Conservation (phyloP, 2,113 vertebrate genomes). For the Archilochus colubris region DNA sequence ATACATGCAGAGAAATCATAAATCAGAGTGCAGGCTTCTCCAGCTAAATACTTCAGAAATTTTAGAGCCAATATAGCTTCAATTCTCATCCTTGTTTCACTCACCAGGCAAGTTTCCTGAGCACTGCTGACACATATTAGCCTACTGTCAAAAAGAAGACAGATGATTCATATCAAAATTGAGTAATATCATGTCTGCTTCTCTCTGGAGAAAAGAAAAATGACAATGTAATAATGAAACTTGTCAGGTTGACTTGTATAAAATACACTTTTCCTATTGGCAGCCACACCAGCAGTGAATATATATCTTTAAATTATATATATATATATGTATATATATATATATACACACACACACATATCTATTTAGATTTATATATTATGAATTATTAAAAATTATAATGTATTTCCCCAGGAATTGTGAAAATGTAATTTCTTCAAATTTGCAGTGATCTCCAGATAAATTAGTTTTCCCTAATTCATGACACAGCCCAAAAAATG, state of each 20-base stretch:
- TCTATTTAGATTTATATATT: too few species aligned
- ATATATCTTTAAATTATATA: too few species aligned
- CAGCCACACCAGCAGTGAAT: background rate
- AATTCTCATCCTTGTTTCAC: background rate
- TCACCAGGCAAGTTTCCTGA: background rate
- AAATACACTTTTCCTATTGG: background rate
- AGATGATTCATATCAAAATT: background rate
- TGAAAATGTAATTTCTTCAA: background rate
- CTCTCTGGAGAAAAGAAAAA: background rate
- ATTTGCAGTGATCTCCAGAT: background rate
- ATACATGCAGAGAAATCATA: background rate
- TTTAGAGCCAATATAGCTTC: background rate
- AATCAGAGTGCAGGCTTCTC: background rate
- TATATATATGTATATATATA: too few species aligned
- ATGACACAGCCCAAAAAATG: background rate
- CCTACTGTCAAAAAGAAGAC: background rate
- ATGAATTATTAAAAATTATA: background rate
- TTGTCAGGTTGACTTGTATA: background rate
- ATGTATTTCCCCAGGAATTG: background rate
- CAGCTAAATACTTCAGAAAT: background rate
- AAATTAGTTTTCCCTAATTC: background rate
- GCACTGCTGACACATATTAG: background rate
- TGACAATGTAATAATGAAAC: background rate
- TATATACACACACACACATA: too few species aligned
- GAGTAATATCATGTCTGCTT: background rate